These are phyloP conservation scores for Sula dactylatra DNA, from an alignment of 2,113 vertebrate species.

Conservation along the genomic window DNA sequence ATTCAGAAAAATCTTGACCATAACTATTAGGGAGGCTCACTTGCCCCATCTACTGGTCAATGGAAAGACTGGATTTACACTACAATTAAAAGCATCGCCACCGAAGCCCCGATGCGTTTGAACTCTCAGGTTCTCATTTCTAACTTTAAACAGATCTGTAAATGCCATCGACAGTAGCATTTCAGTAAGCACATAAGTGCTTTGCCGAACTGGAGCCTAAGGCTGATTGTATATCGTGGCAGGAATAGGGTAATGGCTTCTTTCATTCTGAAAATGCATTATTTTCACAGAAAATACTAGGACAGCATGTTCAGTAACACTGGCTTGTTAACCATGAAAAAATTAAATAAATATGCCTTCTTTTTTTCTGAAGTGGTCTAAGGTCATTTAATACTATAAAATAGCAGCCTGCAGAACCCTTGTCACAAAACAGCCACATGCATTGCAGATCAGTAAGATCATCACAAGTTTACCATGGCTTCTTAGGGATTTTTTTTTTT, in stretches of 20 bases:
- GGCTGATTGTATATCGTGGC: not conserved
- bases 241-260: not conserved
- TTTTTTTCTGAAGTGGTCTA: not conserved
- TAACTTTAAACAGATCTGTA: not conserved
- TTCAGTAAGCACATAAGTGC: not conserved
- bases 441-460: not conserved
- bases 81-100: not conserved
- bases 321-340: not conserved
- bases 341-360: not conserved
- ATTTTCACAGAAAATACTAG: not conserved
- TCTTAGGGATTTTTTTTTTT: not conserved
- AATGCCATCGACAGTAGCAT: not conserved
- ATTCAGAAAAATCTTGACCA: not conserved
- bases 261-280: not conserved
- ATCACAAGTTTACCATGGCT: not conserved
- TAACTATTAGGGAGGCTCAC: not conserved
- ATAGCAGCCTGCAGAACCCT: not conserved
- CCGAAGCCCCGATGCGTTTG: not conserved
- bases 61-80: not conserved
- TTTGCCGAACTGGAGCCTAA: not conserved
- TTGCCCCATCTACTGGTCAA: conserved; percentile 67
- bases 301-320: not conserved
- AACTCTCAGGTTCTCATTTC: not conserved
- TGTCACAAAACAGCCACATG: not conserved
- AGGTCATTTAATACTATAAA: not conserved